These are phyloP conservation scores for Hipposideros larvatus DNA, from an alignment of 2,797 vertebrate genomes.

Conservation along the genomic window DNA sequence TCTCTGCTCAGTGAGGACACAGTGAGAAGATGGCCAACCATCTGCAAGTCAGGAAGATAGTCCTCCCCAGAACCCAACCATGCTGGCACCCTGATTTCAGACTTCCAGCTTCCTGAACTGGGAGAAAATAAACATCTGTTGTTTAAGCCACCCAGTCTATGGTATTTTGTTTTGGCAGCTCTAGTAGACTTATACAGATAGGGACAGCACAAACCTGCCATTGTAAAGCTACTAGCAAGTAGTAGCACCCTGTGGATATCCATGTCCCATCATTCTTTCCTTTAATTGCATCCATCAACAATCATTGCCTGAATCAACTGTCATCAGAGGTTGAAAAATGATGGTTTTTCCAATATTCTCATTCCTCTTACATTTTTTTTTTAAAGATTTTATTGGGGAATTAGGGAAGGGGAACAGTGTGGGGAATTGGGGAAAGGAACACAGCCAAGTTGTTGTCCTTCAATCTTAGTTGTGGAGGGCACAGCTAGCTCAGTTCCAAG, in stretches of 20 bases:
- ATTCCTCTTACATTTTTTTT: no score
- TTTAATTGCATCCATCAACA: neutral
- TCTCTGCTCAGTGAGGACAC: neutral
- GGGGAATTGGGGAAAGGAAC: no score
- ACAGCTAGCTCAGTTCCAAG: no score
- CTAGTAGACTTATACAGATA: neutral
- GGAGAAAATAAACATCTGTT: neutral
- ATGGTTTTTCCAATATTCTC: neutral
- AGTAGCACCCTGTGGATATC: neutral
- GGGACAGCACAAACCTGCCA: neutral
- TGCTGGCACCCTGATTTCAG: neutral
- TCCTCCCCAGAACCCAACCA: neutral
- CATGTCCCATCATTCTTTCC: neutral
- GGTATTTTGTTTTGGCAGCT: neutral
- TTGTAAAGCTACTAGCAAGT: neutral
- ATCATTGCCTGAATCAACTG: neutral
- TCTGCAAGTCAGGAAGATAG: neutral
- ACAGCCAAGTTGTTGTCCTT: no score
- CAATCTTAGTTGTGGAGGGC: no score
- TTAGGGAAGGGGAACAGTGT: no score
- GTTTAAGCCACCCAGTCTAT: no score
- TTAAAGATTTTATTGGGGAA: no score
- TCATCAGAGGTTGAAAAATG: neutral
- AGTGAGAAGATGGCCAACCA: neutral
- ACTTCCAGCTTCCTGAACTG: neutral